Evolutionary conservation across 2,888 invertebrate genomes (phyloP), one percentile per base, ranked within the genome.

Genomic region (Micropterix aruncella): DNA sequence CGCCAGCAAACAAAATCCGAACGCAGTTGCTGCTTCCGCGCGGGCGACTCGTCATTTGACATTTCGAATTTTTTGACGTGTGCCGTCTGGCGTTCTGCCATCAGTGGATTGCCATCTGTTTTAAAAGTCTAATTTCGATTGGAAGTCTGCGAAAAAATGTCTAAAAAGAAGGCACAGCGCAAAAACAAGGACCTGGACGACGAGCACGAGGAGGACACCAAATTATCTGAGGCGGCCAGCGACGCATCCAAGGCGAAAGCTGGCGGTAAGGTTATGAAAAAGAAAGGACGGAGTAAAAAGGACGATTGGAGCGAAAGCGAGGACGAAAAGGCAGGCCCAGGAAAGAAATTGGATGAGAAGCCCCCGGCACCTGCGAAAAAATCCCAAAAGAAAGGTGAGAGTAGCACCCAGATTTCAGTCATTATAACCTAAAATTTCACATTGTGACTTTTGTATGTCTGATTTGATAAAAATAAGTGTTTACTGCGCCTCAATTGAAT

Each of bases 81-180:
- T n/a, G n/a, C n/a, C n/a, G n/a, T n/a, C n/a, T n/a, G n/a, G n/a
- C n/a, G n/a, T n/a, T n/a, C n/a, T n/a, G n/a, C n/a, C n/a, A n/a
- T n/a, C n/a, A n/a, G n/a, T n/a, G n/a, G n/a, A n/a, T n/a, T n/a
- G n/a, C n/a, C n/a, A n/a, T n/a, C n/a, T n/a, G n/a, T n/a, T n/a
- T n/a, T n/a, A n/a, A n/a, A n/a, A n/a, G n/a, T n/a, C n/a, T n/a
- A n/a, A n/a, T n/a, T n/a, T n/a, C n/a, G n/a, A n/a, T n/a, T n/a
- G n/a, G n/a, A n/a, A n/a, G n/a, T n/a, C n/a, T n/a, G n/a, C n/a
- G n/a, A n/a, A n/a, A 56, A 52, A 46, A 79, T 78, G 78, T 77
- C 78, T 4, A 77, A 77, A 57, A 76, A 73, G 59, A 70, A 66
- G 48, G 72, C 70, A 44, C 67, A 63, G 50, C 77, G 75, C 55